These are phyloP conservation scores for Hexactinellida sp. DNA, from an alignment of 37 sponge, comb jelly and placozoan genomes.

Conservation along the genomic window DNA sequence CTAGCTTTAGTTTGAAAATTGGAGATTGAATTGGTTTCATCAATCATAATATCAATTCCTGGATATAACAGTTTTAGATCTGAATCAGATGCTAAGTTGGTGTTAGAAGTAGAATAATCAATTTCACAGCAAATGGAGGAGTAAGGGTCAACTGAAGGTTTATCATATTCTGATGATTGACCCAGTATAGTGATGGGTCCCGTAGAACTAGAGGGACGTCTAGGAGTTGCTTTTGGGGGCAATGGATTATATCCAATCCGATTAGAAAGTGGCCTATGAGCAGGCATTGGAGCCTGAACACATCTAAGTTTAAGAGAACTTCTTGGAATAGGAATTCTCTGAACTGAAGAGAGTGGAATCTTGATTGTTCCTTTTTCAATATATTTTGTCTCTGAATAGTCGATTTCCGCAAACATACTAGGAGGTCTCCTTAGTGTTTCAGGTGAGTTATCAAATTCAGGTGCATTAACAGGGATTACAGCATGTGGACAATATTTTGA, in stretches of 20 bases:
- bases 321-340: no score
- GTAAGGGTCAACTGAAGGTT: neutral
- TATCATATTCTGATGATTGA: neutral
- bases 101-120: no score
- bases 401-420: neutral
- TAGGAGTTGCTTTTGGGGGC: no score
- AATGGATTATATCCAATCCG: no score
- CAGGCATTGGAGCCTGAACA: no score
- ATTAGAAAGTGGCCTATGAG: no score
- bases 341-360: no score
- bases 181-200: neutral
- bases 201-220: neutral
- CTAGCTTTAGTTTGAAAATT: no score
- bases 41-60: neutral
- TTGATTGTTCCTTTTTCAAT: no score
- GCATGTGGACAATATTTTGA: neutral
- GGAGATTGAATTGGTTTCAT: neutral
- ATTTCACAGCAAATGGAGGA: neutral
- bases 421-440: neutral
- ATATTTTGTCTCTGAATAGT: no score
- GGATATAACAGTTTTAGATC: neutral
- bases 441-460: neutral
- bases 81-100: neutral
- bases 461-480: neutral
- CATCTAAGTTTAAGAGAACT: no score